Evolutionary conservation across 2,113 vertebrate genomes (phyloP).

Genomic region (Protomyctophum bolini): DNA sequence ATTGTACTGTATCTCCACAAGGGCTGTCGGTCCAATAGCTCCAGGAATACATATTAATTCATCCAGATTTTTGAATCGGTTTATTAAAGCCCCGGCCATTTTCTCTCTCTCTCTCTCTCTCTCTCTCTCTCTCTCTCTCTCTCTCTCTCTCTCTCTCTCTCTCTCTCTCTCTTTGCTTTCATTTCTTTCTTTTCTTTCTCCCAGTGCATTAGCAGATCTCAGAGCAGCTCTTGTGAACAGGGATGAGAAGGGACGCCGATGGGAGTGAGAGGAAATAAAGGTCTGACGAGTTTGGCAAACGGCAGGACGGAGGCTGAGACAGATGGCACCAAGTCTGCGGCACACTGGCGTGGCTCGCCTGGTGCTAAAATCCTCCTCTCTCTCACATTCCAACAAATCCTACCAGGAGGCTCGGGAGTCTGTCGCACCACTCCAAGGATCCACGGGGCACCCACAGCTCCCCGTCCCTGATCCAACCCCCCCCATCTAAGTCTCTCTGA

Average conservation of each 20-base stretch:
- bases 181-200: conserved; percentile 35
- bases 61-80: conserved; percentile 67
- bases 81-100: conserved; percentile 69
- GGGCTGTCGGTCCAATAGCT: conserved; percentile 70
- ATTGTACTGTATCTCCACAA: conserved; percentile 62
- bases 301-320: conserved; percentile 81
- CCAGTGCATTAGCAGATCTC: conserved; percentile 72
- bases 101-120: conserved; percentile 37
- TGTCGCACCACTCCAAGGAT: conserved; percentile 76
- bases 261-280: conserved; percentile 76
- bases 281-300: conserved; percentile 82
- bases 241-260: conserved; percentile 76
- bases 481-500: conserved; percentile 65
- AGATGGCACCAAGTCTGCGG: conserved; percentile 86
- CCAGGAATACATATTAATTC: conserved; percentile 76
- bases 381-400: conserved; percentile 86
- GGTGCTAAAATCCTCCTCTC: conserved; percentile 86
- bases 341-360: conserved; percentile 81
- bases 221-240: conserved; percentile 80
- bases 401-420: conserved; percentile 83
- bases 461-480: conserved; percentile 17
- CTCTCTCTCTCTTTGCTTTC: conserved; percentile 30
- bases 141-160: too few species aligned
- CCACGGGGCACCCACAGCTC: conserved; percentile 48
- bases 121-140: too few species aligned